Base-by-base conservation (phyloP, 2,888 invertebrate genomes). In the Mythimna albipuncta region DNA sequence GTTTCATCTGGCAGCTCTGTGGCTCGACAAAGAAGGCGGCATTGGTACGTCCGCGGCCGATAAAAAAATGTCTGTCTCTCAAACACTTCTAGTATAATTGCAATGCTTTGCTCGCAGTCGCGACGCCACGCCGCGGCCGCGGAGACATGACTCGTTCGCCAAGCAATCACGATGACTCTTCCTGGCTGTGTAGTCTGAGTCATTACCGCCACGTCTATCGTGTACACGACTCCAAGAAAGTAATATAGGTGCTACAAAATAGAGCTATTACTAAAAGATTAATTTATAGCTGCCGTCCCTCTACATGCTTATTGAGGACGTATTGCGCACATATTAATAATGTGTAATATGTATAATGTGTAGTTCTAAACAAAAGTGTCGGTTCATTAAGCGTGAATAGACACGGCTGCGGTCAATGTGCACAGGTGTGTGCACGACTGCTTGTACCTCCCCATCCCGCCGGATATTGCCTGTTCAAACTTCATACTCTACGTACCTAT, bases 101-200 rank as follows among this genome's bases (percentile, higher is more conserved):
- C 89, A 90, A 91, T 89, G 85, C 85, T 88, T 87, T 78, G 89
- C 88, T 83, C 78, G 72, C 82, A 82, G 75, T 73, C 57, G 83
- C 83, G 89, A 85, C 90, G 90, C 89, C 89, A 88, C 69, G 62
- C 81, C 85, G 64, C 77, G 82, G 77, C 81, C 85, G 64, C 77
- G 82, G 77, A 86, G 85, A 86, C 84, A 88, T 87, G 88, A 89
- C 81, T 88, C 85, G 85, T 72, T 82, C 83, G 70, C 67, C 79
- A 81, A 87, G 89, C 87, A 87, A 88, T 85, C 85, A 87, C 84
- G 84, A 83, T 85, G 86, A 84, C 83, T 88, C 86, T 89, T 88
- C 85, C 88, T 82, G 85, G 83, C 76, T 82, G 32, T 58, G 73
- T 74, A 64, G 44, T 76, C 83, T 90, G 90, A 91, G 84, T 90